Base-by-base conservation (phyloP, 2,888 invertebrate genomes). In the Drosophila subsilvestris region DNA sequence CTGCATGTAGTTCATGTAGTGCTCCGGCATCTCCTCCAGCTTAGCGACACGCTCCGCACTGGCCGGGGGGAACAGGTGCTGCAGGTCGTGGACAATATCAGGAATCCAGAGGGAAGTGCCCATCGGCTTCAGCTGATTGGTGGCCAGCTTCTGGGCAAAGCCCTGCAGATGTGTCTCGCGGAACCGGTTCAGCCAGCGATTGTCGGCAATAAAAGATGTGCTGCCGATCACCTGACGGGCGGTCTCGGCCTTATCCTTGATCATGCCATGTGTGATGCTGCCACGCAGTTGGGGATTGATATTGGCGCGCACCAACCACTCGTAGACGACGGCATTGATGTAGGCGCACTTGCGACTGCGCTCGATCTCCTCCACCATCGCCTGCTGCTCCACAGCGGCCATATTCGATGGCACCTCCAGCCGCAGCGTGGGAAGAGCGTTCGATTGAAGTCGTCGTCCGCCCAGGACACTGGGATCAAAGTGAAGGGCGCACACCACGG, bases 181-280 rank as follows among this genome's bases (percentile, higher is more conserved):
- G 44, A 91, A 91, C 1, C 89, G 89, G 73, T 91, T 91, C 20
- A 91, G 50, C 91, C 91, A 91, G 25, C 90, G 88, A 79, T 91
- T 91, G 69, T 91, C 91, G 3, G 91, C 90, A 25, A 83, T 78
- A 43, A 90, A 90, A 0, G 86, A 76, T 9, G 80, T 85, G 54
- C 90, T 89, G 5, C 89, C 90, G n/a, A 90, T 89, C 10, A 90
- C 83, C 57, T 89, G 89, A 2, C 89, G 81, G 0, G 90, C 90
- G 3, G 88, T 87, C 45, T 91, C 90, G 1, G 90, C 90, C 59
- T 91, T 90, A 25, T 90, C 90, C 72, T 90, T 90, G 53, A 90
- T 90, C 91, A 90, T 90, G 51, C 91, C 91, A 25, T 90, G 91
- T 0, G 90, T 90, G 4, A 90, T 90, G 55, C 91, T 91, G 5